Percentiles rank a stretch among this genome's conserved stretches.
Evolutionary conservation across 2,888 invertebrate genomes (phyloP).

Genomic region (Parapristionchus giblindavisi): DNA sequence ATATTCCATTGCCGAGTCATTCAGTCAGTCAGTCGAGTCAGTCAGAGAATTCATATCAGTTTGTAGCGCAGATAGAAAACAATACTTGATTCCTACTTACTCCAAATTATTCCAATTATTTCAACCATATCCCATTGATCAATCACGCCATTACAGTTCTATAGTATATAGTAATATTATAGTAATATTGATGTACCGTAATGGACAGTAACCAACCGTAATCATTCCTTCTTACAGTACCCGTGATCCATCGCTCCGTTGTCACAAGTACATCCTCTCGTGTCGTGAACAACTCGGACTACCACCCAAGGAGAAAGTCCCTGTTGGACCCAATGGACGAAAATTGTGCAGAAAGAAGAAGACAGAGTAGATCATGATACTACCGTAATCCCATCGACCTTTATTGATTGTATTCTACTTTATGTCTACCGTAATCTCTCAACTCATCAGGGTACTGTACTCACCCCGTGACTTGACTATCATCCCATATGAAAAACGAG

Average conservation of each 20-base stretch:
- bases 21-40: no score
- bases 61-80: no score
- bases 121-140: not conserved
- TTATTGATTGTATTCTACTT: not conserved
- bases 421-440: no score
- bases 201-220: no score
- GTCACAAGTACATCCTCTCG: slow-evolving; percentile 58
- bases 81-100: no score
- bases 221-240: not conserved
- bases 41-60: no score
- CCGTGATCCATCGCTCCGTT: slow-evolving; percentile 17
- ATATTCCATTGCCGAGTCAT: no score
- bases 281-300: slow-evolving; percentile 62
- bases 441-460: not conserved
- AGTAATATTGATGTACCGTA: no score
- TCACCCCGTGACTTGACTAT: not conserved
- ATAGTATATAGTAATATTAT: not conserved
- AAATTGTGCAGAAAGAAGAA: slow-evolving; percentile 65
- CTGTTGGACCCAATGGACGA: slow-evolving; percentile 65
- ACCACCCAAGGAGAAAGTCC: slow-evolving; percentile 60
- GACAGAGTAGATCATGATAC: slow-evolving; percentile 10
- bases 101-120: not conserved
- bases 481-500: slow-evolving; percentile 1
- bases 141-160: not conserved
- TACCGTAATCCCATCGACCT: not conserved